Percentiles rank a stretch among this genome's conserved stretches.
phyloP scores from a whole-genome alignment of 2,113 vertebrate genomes.

The Eublepharis macularius region DNA sequence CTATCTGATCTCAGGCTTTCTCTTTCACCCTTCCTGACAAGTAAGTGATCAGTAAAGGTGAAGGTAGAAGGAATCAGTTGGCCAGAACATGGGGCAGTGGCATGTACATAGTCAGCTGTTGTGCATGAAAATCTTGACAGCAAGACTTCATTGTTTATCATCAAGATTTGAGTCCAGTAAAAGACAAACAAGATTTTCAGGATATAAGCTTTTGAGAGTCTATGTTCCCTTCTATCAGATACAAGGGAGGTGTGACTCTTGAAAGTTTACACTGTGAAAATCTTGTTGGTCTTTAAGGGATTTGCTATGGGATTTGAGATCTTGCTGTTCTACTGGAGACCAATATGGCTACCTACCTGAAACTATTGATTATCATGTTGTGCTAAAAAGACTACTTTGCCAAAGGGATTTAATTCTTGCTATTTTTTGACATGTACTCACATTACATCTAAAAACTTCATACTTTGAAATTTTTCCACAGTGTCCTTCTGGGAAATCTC shows the following conservation, averaged over 20 bases:
- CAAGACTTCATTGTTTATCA: constrained; percentile 65
- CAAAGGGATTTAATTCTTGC: constrained; percentile 66
- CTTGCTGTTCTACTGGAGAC: too few relatives aligned
- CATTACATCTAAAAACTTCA: constrained; percentile 61
- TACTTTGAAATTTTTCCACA: constrained; percentile 59
- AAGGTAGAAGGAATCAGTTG: not conserved
- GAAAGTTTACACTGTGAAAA: too few relatives aligned
- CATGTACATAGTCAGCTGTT: not conserved
- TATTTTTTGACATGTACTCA: constrained; percentile 58
- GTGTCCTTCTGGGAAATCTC: constrained; percentile 60
- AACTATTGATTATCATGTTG: constrained; percentile 74
- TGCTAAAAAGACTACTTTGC: constrained; percentile 75
- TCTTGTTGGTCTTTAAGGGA: too few relatives aligned
- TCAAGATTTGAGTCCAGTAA: too few relatives aligned
- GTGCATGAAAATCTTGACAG: not conserved
- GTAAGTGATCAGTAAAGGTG: not conserved
- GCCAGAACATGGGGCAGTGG: not conserved
- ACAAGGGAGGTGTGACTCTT: too few relatives aligned
- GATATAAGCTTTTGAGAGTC: too few relatives aligned
- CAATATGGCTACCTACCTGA: too few relatives aligned
- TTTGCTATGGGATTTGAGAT: too few relatives aligned
- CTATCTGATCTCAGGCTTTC: not conserved
- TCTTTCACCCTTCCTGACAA: not conserved
- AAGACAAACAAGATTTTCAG: too few relatives aligned
- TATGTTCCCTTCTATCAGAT: too few relatives aligned